These are phyloP conservation scores for Ophion ellenae DNA, from an alignment of 2,888 invertebrate genomes.

Conservation along the genomic window DNA sequence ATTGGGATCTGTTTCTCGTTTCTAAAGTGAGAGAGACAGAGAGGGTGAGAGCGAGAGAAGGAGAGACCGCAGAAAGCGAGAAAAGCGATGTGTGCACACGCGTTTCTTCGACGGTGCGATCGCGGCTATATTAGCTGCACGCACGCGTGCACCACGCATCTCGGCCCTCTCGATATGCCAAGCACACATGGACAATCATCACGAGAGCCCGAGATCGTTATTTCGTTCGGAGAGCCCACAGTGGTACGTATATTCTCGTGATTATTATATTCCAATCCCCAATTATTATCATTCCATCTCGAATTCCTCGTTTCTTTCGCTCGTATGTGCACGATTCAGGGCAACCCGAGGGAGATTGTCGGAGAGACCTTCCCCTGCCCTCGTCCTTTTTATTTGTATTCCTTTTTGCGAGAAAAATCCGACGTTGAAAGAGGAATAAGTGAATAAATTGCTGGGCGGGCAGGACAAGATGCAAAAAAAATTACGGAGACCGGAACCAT, in stretches of 20 bases:
- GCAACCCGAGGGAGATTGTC: constrained; percentile 42
- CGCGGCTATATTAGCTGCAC: constrained; percentile 65
- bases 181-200: constrained; percentile 17
- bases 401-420: constrained; percentile 38
- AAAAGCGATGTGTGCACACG: constrained; percentile 64
- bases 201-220: constrained; percentile 50
- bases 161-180: constrained; percentile 21
- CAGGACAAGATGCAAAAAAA: constrained; percentile 16
- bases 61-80: constrained; percentile 39
- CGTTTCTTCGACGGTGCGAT: constrained; percentile 53
- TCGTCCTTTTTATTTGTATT: constrained; percentile 26
- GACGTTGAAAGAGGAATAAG: constrained; percentile 32
- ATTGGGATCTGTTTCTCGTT: constrained; percentile 41
- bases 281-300: constrained; percentile 65
- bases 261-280: constrained; percentile 66
- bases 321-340: constrained; percentile 51
- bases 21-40: constrained; percentile 16
- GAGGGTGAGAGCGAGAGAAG: constrained; percentile 9
- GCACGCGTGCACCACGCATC: constrained; percentile 68
- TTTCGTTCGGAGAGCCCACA: constrained; percentile 55
- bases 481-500: constrained; percentile 37
- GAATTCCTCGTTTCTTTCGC: constrained; percentile 58
- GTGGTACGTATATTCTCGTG: constrained; percentile 56
- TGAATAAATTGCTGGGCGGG: constrained; percentile 47
- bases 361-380: constrained; percentile 19